Percentiles rank a stretch among this genome's conserved stretches.
phyloP scores from a whole-genome alignment of 2,113 vertebrate species.

The Sceloporus tristichus region DNA sequence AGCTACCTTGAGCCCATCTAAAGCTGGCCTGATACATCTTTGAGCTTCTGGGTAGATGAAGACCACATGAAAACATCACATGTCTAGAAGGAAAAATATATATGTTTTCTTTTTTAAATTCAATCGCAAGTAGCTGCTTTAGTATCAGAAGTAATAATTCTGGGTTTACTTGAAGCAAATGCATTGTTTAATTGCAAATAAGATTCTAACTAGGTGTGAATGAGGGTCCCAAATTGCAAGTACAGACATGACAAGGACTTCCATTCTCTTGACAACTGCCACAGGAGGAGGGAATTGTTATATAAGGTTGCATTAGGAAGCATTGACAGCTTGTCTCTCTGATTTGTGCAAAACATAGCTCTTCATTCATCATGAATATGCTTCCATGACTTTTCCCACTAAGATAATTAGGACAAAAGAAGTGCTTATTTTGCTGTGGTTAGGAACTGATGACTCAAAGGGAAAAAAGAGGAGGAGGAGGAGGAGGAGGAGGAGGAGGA shows the following conservation, averaged over 20 bases:
- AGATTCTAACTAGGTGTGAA: conserved; percentile 71
- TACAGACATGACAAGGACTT: conserved; percentile 71
- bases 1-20: too few species aligned
- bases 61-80: background rate
- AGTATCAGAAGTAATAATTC: conserved; percentile 44
- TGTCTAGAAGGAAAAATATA: background rate
- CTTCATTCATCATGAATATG: conserved; percentile 61
- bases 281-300: conserved; percentile 70
- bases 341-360: conserved; percentile 65
- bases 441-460: conserved; percentile 53
- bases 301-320: conserved; percentile 73
- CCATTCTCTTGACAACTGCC: conserved; percentile 77
- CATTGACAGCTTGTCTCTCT: conserved; percentile 77
- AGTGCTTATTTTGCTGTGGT: conserved; percentile 63
- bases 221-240: conserved; percentile 74
- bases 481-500: background rate
- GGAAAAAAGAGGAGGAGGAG: background rate
- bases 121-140: background rate
- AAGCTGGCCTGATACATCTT: too few species aligned
- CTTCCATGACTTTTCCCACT: conserved; percentile 53
- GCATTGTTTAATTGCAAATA: conserved; percentile 70
- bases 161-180: conserved; percentile 50
- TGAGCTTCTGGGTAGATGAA: too few species aligned
- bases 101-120: background rate
- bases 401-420: conserved; percentile 62